phyloP scores from a whole-genome alignment of 2,797 vertebrate genomes.

The Mastacembelus armatus region DNA sequence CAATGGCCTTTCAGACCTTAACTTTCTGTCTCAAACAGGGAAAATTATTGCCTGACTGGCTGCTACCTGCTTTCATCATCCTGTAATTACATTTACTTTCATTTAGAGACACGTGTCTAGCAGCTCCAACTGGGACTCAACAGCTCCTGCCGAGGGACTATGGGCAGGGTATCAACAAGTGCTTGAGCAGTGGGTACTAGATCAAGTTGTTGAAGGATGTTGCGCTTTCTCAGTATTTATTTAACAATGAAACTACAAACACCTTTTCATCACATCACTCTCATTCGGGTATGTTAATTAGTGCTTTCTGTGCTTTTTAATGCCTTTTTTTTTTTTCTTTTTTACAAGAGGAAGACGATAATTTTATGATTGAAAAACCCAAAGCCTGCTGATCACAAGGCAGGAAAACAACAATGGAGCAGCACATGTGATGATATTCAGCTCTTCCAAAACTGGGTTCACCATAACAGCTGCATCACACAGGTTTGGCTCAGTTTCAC shows the following conservation, averaged over 20 bases:
- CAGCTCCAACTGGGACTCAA: constrained; percentile 62
- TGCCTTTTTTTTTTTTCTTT: not conserved
- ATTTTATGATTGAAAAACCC: not conserved
- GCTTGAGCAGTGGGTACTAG: constrained; percentile 3
- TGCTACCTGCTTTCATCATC: constrained; percentile 77
- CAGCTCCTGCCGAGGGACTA: constrained; percentile 47
- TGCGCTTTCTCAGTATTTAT: constrained; percentile 18
- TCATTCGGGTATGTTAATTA: constrained; percentile 14
- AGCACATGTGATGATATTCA: constrained; percentile 9
- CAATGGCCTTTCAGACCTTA: constrained; percentile 73
- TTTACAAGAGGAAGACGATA: not conserved
- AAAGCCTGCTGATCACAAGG: constrained; percentile 11
- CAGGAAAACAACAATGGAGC: constrained; percentile 25
- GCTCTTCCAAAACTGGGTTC: constrained; percentile 30
- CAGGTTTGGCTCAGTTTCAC: constrained; percentile 56
- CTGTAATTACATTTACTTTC: constrained; percentile 83
- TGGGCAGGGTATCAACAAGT: constrained; percentile 23
- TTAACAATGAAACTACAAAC: constrained; percentile 9
- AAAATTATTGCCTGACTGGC: constrained; percentile 82
- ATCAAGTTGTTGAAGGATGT: constrained; percentile 20
- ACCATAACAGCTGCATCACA: constrained; percentile 64
- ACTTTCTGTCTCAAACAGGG: constrained; percentile 80
- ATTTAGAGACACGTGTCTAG: constrained; percentile 74
- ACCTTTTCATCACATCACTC: constrained; percentile 20
- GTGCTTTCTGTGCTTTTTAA: not conserved